phyloP scores from a whole-genome alignment of 1,140 invertebrate genomes.

The Acromyrmex charruanus region DNA sequence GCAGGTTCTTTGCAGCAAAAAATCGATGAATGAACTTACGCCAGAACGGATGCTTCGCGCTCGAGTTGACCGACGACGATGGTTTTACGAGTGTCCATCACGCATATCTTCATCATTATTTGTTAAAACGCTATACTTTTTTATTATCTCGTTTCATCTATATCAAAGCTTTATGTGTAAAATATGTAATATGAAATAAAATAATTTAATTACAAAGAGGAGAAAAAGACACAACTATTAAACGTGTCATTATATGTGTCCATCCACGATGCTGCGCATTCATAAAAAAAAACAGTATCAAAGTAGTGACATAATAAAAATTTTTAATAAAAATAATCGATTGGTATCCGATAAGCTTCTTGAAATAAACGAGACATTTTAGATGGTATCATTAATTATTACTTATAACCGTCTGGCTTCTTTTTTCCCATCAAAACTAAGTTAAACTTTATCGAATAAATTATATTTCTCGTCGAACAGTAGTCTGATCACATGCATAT shows the following conservation, averaged over 20 bases:
- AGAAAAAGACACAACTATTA: neutral
- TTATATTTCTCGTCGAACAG: constrained; percentile 34
- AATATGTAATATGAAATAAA: constrained; percentile 17
- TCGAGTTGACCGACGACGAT: constrained; percentile 60
- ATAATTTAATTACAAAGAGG: neutral
- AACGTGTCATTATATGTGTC: neutral
- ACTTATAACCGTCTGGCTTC: constrained; percentile 7
- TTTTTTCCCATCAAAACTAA: neutral
- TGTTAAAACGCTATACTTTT: constrained; percentile 34
- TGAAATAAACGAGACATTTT: constrained; percentile 14
- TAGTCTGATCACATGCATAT: constrained; percentile 38
- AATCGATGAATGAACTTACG: constrained; percentile 84
- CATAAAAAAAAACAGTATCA: neutral
- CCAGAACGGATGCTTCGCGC: constrained; percentile 79
- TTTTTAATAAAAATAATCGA: constrained; percentile 21
- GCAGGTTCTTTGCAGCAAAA: constrained; percentile 82
- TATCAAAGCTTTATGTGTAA: constrained; percentile 11
- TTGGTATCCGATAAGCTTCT: neutral
- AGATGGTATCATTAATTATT: constrained; percentile 30
- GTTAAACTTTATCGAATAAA: constrained; percentile 41
- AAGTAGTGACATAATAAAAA: neutral
- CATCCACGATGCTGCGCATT: neutral
- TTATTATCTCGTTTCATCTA: neutral
- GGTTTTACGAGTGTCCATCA: constrained; percentile 59
- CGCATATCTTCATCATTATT: constrained; percentile 61